Base-by-base conservation (phyloP, 2,113 vertebrate genomes). In the Sylvia atricapilla region DNA sequence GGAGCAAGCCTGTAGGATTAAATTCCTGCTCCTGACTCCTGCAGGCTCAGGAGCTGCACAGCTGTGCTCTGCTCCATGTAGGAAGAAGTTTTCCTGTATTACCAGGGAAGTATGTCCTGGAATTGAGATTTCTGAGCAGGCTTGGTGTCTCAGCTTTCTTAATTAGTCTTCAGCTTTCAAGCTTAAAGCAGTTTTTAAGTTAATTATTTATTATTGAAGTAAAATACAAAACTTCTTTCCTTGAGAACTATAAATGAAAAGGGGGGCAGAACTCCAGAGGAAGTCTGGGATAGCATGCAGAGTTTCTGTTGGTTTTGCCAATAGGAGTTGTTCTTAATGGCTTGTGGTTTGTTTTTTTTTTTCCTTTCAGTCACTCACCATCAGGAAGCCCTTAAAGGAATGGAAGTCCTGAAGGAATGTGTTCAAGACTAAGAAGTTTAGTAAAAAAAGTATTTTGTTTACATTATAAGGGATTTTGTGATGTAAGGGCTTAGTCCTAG, bases 371-470 rank as follows among this genome's bases (percentile, higher is more conserved):
- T 97, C 98, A 98, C 46, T 98, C 98, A 35, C 97, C 98, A 86
- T 99, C 98, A 90, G 98, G 98, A 98, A 99, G 98, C 95, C 98
- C 98, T 66, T 97, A 97, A 94, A 97, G 98, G 95, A 98, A 95
- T 93, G 96, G 96, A 95, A 98, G 97, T 96, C 95, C 97, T 93
- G 97, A 98, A 90, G 98, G 96, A 98, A 97, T 97, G 87, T 96
- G 97, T 96, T 98, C 93, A 97, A 96, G 81, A 91, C 93, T 41
- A 93, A 95, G 87, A 96, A 91, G 84, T 97, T 97, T 97, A 97
- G 98, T 97, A 97, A 97, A 95, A 97, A 96, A 96, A 89, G 31
- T 98, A 98, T 98, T 98, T 98, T 98, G 98, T 98, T 98, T 98
- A 98, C 98, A 98, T 98, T 96, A 97, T 97, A 98, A 98, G 98